A percentile compares a stretch with the other conserved stretches of the same genome.
Evolutionary conservation across 2,113 vertebrate species (phyloP).

Genomic region (Merops nubicus): DNA sequence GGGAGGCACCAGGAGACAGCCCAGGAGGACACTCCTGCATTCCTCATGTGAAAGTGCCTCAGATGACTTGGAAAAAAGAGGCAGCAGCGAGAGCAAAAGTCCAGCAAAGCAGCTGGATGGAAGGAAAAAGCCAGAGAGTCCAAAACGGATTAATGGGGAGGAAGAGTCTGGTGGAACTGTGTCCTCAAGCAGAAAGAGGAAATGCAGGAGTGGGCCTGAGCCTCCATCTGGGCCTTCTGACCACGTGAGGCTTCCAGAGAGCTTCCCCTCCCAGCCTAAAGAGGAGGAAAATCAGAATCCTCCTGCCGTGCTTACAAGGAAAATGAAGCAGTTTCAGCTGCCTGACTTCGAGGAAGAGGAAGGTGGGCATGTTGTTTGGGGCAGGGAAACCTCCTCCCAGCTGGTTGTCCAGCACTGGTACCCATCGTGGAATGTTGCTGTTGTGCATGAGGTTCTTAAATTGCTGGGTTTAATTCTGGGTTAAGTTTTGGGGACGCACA

Average conservation of each 20-base stretch:
- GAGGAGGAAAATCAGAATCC: neutral
- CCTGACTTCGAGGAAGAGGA: slow-evolving; percentile 23
- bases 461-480: neutral
- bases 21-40: fast-evolving
- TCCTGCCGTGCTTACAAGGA: fast-evolving
- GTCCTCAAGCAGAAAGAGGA: neutral
- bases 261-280: neutral
- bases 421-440: too few species aligned
- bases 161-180: fast-evolving
- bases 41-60: neutral
- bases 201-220: neutral
- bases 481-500: neutral
- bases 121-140: neutral
- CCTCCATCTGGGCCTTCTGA: neutral
- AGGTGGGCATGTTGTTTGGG: slow-evolving; percentile 29
- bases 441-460: neutral
- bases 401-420: fast-evolving
- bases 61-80: neutral
- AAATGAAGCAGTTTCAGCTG: neutral
- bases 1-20: fast-evolving
- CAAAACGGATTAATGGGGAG: neutral
- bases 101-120: neutral
- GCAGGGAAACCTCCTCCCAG: fast-evolving
- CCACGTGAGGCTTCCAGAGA: fast-evolving
- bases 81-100: neutral